Conservation (phyloP, 2,797 vertebrate genomes). For the Pampus argenteus region DNA sequence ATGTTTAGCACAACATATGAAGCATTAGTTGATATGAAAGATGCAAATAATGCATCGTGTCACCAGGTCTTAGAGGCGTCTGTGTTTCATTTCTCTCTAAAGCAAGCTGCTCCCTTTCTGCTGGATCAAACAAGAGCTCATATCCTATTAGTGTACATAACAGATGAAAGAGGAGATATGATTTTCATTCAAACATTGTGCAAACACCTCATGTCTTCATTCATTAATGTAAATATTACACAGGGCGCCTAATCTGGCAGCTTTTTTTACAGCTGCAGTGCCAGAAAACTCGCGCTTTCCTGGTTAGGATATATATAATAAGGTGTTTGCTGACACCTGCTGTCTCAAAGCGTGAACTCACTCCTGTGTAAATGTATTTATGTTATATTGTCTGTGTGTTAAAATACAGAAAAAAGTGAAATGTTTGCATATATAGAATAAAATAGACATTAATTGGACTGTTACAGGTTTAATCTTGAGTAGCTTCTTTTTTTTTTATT, state of each 20-base stretch:
- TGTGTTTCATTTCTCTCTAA: background rate
- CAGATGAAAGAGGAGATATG: background rate
- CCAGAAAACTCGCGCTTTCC: slow-evolving; percentile 2
- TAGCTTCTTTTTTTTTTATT: slow-evolving; percentile 46
- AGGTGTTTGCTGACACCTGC: slow-evolving; percentile 78
- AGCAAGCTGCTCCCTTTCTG: background rate
- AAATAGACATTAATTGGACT: slow-evolving; percentile 11
- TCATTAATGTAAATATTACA: slow-evolving; percentile 12
- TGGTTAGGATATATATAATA: background rate
- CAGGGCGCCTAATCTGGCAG: slow-evolving; percentile 13
- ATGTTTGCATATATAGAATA: background rate
- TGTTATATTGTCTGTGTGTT: background rate
- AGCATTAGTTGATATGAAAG: slow-evolving; percentile 11
- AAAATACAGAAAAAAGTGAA: background rate
- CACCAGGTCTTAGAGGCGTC: background rate
- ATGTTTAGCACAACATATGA: slow-evolving; percentile 3
- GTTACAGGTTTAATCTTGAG: slow-evolving; percentile 28
- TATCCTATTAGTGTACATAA: background rate
- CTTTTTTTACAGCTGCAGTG: slow-evolving; percentile 26
- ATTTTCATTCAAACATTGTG: background rate
- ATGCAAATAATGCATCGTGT: slow-evolving; percentile 15
- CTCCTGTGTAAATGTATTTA: background rate
- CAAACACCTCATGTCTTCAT: background rate
- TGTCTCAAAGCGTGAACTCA: slow-evolving; percentile 56
- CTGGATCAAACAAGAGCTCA: background rate